phyloP scores from a whole-genome alignment of 1,140 invertebrate species.

The Pseudachorutes palmiensis region DNA sequence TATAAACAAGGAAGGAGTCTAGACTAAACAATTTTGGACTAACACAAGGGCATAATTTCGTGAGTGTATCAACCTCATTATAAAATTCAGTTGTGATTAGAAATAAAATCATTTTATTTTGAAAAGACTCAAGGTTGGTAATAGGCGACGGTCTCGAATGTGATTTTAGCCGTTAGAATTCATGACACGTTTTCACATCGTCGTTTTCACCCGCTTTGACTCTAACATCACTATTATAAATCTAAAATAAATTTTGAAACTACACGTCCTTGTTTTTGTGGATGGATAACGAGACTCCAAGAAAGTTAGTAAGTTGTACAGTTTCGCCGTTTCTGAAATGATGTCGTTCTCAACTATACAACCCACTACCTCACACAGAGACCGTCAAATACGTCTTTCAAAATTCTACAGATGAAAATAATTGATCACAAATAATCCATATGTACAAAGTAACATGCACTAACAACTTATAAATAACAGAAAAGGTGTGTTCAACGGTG shows the following conservation, averaged over 20 bases:
- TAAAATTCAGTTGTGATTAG: too few species aligned
- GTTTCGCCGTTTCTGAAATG: slow-evolving; percentile 49
- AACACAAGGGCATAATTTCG: too few species aligned
- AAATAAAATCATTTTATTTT: too few species aligned
- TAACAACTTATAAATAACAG: too few species aligned
- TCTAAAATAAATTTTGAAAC: neutral
- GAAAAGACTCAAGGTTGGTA: too few species aligned
- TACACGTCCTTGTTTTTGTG: neutral
- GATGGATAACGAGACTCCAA: slow-evolving; percentile 42
- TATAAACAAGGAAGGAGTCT: too few species aligned
- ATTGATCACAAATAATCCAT: too few species aligned
- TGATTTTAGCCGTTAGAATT: neutral
- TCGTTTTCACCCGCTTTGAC: neutral
- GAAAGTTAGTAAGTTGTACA: slow-evolving; percentile 71
- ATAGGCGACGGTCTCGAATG: too few species aligned
- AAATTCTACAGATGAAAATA: neutral
- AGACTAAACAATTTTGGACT: too few species aligned
- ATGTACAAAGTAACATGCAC: too few species aligned
- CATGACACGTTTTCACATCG: neutral
- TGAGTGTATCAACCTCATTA: too few species aligned
- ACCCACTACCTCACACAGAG: slow-evolving; percentile 65
- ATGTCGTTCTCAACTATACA: slow-evolving; percentile 65
- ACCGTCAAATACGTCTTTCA: slow-evolving; percentile 24
- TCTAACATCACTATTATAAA: neutral
- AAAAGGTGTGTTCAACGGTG: too few species aligned